Evolutionary conservation across 2,888 invertebrate species (phyloP), one percentile per base, ranked within the genome.

Genomic region (Orthonevra nobilis): DNA sequence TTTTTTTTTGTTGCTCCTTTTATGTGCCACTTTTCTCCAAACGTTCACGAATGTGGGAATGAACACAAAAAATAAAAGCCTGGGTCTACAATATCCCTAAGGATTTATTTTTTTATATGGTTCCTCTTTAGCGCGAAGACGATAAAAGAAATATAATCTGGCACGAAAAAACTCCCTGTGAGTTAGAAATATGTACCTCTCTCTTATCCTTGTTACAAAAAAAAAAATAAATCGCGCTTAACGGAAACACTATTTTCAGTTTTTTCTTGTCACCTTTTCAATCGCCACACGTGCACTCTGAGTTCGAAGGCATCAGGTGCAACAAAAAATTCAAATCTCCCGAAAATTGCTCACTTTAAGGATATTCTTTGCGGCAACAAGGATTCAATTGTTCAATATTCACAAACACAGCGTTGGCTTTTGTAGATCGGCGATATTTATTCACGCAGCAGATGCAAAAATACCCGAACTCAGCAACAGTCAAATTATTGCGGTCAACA

Each of bases 401-500:
- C n/a, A 32, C 42, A 7, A 14, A 9, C 19, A n/a, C n/a, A n/a
- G 15, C 12, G 19, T 12, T 63, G 23, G 6, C 14, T 63, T n/a
- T 19, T 64, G 26, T 12, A 32, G 72, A 66, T 64, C 58, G 52
- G 44, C 26, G 38, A 52, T 66, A 77, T 77, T 77, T 77, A 60
- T 77, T 70, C 63, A 42, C 54, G 28, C 70, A 54, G n/a, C 69
- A 30, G 58, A 40, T 50, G 58, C 70, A 72, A 44, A 32, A 26
- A 54, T 54, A 32, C 50, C n/a, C n/a, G 32, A 20, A 30, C 58
- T 60, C 66, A 60, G 66, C 73, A n/a, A n/a, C n/a, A 73, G 66
- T 66, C 61, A 79, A 79, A 79, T 66, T 73, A 79, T 79, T 73
- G 79, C 73, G 79, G 73, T 79, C 79, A 68, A 68, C 77, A 77